Evolutionary conservation across 30 jellyfish, hydroid and myxozoan genomes (phyloP).

Genomic region (Hydra vulgaris): DNA sequence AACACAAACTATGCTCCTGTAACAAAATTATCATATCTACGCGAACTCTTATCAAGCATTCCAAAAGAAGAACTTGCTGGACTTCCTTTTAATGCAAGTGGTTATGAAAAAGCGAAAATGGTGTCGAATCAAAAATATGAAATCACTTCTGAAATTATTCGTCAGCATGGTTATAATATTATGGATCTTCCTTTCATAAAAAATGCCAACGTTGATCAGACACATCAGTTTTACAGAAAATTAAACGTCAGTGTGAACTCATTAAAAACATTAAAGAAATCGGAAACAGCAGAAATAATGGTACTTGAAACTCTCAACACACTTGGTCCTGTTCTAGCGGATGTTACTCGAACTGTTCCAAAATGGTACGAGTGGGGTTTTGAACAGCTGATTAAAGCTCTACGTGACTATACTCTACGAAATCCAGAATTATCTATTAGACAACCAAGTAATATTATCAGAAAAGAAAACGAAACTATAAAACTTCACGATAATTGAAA

Average conservation of each 20-base stretch:
- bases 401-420: conserved; percentile 2
- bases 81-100: too few relatives aligned
- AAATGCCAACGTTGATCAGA: background rate
- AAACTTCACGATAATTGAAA: background rate
- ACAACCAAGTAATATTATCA: background rate
- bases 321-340: conserved; percentile 23
- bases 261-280: conserved; percentile 25
- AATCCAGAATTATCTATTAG: conserved; percentile 14
- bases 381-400: background rate
- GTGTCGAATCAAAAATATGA: conserved; percentile 28
- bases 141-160: conserved; percentile 15
- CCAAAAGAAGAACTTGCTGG: too few relatives aligned
- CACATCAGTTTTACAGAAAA: conserved; percentile 28
- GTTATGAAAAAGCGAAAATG: conserved; percentile 21
- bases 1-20: too few relatives aligned
- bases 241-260: conserved; percentile 29
- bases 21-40: too few relatives aligned
- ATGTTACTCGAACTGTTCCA: conserved; percentile 26
- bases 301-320: conserved; percentile 34
- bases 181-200: conserved; percentile 7
- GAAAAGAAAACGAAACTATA: too few relatives aligned
- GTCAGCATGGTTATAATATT: conserved; percentile 25
- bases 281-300: conserved; percentile 16
- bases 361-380: background rate
- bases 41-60: too few relatives aligned